Evolutionary conservation across 2,888 invertebrate genomes (phyloP), one percentile per base, ranked within the genome.

Genomic region (Pterostichus madidus): DNA sequence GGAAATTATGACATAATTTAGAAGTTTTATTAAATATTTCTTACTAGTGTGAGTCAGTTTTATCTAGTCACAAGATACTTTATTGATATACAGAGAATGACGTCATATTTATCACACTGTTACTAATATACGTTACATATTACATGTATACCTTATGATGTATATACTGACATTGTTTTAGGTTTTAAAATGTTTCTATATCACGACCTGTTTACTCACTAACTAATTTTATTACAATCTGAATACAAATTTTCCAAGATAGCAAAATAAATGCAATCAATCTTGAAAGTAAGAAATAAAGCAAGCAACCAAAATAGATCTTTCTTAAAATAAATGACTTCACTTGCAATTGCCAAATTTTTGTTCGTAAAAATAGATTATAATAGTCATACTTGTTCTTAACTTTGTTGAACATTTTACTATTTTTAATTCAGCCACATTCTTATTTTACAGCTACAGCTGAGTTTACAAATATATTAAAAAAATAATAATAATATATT

Each of bases 71-170:
- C 52, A 75, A 73, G 52, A 52, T 31, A 64, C 31, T n/a, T 46
- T 75, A 75, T 75, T 75, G 75, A 75, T 75, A 75, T 3, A 13
- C 35, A 35, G 8, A 39, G 13, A 15, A 24, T 75, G 75, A 75
- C 75, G 75, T 75, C 49, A 75, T 75, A 75, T 49, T 75, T 75
- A 75, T 75, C 75, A 46, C 52, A 49, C 17, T 52, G 32, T 75
- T 24, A 31, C 75, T 75, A 75, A 75, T 75, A 75, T 75, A 52
- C 10, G 31, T 64, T 64, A 64, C 11, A 35, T 32, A 59, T 17
- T 59, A 24, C 17, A 59, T 24, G 24, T 59, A 7, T 31, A 59
- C 59, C 24, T 17, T 59, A 24, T 31, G 31, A 59, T 17, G 10
- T 59, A 59, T 15, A 56, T 56, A 15, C 53, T 56, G 15, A 56